These are phyloP conservation scores for Selene dorsalis DNA, from an alignment of 2,797 vertebrate genomes.

Conservation along the genomic window DNA sequence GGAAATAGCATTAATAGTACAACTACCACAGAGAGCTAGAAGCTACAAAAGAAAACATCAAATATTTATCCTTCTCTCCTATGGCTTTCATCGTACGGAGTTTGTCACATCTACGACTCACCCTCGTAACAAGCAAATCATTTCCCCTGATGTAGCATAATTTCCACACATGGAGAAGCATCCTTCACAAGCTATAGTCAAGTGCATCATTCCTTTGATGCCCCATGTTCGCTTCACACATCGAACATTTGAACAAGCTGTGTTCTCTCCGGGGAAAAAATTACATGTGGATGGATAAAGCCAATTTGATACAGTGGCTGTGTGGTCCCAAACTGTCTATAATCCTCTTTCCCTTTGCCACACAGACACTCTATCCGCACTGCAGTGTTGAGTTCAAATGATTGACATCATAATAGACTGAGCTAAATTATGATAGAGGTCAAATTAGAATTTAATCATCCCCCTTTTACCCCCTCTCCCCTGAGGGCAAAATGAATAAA, in stretches of 20 bases:
- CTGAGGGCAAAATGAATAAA: slow-evolving; percentile 83
- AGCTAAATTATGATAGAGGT: slow-evolving; percentile 86
- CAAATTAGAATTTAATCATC: slow-evolving; percentile 88
- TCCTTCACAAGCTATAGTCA: slow-evolving; percentile 29
- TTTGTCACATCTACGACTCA: slow-evolving; percentile 44
- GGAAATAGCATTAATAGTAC: neutral
- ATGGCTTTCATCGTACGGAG: neutral
- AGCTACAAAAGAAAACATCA: neutral
- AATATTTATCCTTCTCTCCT: neutral
- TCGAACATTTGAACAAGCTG: slow-evolving; percentile 61
- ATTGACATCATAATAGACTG: slow-evolving; percentile 85
- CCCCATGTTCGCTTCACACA: slow-evolving; percentile 57
- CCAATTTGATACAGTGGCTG: slow-evolving; percentile 70
- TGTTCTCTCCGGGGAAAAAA: slow-evolving; percentile 65
- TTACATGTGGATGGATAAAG: slow-evolving; percentile 71
- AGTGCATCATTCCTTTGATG: slow-evolving; percentile 55
- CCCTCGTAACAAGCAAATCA: slow-evolving; percentile 39
- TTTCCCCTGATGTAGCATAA: slow-evolving; percentile 38
- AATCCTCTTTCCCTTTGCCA: slow-evolving; percentile 65
- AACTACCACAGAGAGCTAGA: neutral
- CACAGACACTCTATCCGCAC: slow-evolving; percentile 54
- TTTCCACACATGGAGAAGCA: slow-evolving; percentile 47
- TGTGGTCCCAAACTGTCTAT: slow-evolving; percentile 73
- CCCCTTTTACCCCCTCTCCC: slow-evolving; percentile 78
- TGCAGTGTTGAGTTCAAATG: slow-evolving; percentile 74